These are phyloP conservation scores for Leucoraja ocellata DNA, from an alignment of 2,797 vertebrate genomes.

Conservation along the genomic window DNA sequence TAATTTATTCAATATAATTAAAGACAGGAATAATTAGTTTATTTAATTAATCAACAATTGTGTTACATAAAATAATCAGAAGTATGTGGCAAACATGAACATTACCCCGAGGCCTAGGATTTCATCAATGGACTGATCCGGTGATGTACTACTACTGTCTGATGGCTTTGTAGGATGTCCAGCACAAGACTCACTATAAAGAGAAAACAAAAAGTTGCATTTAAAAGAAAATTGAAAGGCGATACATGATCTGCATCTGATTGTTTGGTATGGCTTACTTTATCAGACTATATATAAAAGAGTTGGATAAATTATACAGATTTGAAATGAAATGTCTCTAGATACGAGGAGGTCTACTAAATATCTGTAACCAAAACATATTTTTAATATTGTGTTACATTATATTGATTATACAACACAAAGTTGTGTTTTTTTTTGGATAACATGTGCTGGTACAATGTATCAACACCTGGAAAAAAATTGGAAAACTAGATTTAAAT, in stretches of 20 bases:
- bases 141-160: constrained; percentile 65
- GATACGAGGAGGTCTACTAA: too few species aligned
- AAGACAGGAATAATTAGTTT: neutral
- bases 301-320: neutral
- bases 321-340: neutral
- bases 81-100: neutral
- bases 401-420: neutral
- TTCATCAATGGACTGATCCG: constrained; percentile 91
- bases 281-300: neutral
- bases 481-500: too few species aligned
- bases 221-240: neutral
- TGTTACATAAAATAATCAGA: neutral
- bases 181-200: constrained; percentile 68
- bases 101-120: constrained; percentile 87
- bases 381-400: neutral
- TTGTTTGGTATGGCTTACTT: neutral
- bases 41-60: neutral
- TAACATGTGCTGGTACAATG: too few species aligned
- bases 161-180: constrained; percentile 69
- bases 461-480: too few species aligned
- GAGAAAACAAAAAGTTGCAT: constrained; percentile 12
- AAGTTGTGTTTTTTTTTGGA: too few species aligned
- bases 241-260: constrained; percentile 28
- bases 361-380: neutral
- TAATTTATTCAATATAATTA: neutral